Percentiles rank a stretch among this genome's conserved stretches.
Conservation (phyloP, 2,888 invertebrate genomes). For the Dichetophora obliterata region DNA sequence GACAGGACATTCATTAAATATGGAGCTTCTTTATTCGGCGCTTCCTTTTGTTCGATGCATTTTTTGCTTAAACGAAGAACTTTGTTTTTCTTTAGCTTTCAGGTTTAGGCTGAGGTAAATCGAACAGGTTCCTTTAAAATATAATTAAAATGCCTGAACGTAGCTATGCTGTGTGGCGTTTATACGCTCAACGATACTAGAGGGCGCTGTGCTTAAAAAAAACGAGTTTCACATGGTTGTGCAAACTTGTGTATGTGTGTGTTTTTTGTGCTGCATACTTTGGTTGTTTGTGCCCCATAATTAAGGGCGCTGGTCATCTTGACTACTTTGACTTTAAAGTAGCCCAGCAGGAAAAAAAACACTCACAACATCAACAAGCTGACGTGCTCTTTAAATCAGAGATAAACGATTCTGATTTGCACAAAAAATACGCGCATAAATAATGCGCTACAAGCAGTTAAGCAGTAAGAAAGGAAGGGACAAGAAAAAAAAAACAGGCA, state of each 20-base stretch:
- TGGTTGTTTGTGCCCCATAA: constrained; percentile 55
- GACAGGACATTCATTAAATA: constrained; percentile 42
- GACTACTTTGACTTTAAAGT: constrained; percentile 48
- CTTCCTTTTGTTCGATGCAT: neutral
- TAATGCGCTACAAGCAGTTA: constrained; percentile 54
- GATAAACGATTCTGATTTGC: constrained; percentile 68
- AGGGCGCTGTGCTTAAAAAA: neutral
- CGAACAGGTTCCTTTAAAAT: constrained; percentile 38
- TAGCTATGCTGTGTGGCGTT: constrained; percentile 32
- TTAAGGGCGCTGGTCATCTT: constrained; percentile 67
- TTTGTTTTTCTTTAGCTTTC: neutral
- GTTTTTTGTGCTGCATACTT: neutral
- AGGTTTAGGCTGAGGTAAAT: neutral
- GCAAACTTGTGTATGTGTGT: neutral
- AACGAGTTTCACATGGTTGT: neutral
- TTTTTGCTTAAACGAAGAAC: neutral
- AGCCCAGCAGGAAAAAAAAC: constrained; percentile 20
- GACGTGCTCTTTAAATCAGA: constrained; percentile 64
- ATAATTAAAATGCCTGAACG: constrained; percentile 27
- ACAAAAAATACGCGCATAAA: constrained; percentile 65
- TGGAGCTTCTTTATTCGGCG: constrained; percentile 17
- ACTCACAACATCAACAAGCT: constrained; percentile 45
- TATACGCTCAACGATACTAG: constrained; percentile 2
- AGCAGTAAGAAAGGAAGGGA: constrained; percentile 6
- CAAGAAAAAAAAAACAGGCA: neutral